Base-by-base conservation (phyloP, 2,113 vertebrate species). In the Saccopteryx bilineata region DNA sequence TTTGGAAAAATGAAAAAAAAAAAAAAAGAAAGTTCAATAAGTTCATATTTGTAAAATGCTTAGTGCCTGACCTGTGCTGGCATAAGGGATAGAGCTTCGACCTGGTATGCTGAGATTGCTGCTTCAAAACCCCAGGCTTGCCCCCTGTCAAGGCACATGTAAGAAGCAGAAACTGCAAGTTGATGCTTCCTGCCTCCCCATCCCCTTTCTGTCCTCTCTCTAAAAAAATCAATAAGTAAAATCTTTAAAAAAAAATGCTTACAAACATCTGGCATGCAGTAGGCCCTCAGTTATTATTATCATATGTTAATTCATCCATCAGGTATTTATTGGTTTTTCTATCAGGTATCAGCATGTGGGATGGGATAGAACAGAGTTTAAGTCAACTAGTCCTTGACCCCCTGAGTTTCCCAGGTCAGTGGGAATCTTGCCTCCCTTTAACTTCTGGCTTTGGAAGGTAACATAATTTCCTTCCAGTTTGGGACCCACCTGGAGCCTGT, bases 391-490 rank as follows among this genome's bases (percentile, higher is more conserved):
- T 87, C 5, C 54, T 83, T 76, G 69, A 9, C 24, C 61, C 48
- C 46, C 26, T 89, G 80, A 90, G 48, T 76, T 81, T 86, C 84
- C 66, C 56, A 94, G 71, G 56, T 50, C 54, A 90, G 72, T 76
- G 58, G 14, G 54, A 83, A 81, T 95, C 81, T 39, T 95, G 87
- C 11, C 63, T 61, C 68, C 19, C 66, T 91, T 86, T 81, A 78
- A 60, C 15, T 13, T 91, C 61, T 95, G 84, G 58, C 48, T 93
- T 94, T 63, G 75, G 71, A 90, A 91, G 74, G 63, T 61, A 74
- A 81, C 63, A 78, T 19, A 66, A n/a, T n/a, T 90, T 76, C 52
- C 74, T 46, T 90, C 71, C 31, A 76, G 46, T 94, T 46, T 83
- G 69, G 74, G 75, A 94, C 63, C 28, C 48, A 28, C 17, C 14